A percentile compares a stretch with the other conserved stretches of the same genome.
Conservation (phyloP, 2,113 vertebrate species). For the Piprites chloris region DNA sequence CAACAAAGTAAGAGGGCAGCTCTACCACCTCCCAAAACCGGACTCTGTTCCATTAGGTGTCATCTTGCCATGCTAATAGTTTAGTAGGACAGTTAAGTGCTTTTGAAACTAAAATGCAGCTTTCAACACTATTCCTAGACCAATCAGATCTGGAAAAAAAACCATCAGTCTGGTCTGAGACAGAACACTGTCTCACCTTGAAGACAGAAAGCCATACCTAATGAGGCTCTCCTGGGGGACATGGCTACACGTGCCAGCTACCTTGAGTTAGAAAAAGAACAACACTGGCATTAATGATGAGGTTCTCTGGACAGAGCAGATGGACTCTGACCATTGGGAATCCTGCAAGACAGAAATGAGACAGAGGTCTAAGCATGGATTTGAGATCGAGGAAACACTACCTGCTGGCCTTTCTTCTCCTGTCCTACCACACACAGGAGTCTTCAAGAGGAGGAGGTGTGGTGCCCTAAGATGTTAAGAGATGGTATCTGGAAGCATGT, state of each 20-base stretch:
- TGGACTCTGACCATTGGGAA: neutral
- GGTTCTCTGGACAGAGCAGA: neutral
- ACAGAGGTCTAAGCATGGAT: neutral
- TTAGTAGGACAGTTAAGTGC: neutral
- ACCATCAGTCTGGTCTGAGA: neutral
- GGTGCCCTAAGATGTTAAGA: neutral
- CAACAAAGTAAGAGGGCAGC: neutral
- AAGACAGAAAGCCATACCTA: neutral
- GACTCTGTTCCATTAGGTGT: neutral
- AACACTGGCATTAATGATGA: neutral
- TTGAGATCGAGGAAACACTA: neutral
- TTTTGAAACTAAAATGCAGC: neutral
- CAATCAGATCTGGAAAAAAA: neutral
- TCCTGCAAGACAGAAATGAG: neutral
- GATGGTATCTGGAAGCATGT: neutral
- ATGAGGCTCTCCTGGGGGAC: neutral
- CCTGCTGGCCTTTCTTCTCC: neutral
- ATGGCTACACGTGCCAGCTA: accelerated
- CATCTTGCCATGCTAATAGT: neutral
- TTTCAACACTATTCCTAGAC: neutral
- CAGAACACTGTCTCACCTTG: neutral
- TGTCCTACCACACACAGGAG: neutral
- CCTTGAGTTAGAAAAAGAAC: neutral
- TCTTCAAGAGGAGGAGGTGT: neutral
- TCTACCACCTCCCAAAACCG: neutral